phyloP scores from a whole-genome alignment of 2,113 vertebrate genomes.

The Galbula dea region DNA sequence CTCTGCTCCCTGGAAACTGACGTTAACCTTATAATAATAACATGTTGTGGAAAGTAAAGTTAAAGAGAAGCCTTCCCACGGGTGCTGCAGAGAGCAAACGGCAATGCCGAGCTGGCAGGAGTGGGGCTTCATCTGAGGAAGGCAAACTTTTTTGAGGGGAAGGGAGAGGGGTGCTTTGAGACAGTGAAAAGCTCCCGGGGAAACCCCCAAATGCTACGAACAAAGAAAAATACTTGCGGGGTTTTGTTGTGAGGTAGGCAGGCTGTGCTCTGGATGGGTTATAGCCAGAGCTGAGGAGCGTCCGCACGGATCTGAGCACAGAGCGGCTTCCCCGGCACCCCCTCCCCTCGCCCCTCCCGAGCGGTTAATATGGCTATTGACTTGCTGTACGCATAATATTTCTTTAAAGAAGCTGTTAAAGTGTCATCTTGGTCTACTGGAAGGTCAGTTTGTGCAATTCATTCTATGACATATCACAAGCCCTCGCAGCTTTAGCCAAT shows the following conservation, averaged over 20 bases:
- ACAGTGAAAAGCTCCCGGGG: background rate
- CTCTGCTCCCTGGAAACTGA: slow-evolving; percentile 67
- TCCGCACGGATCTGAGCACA: background rate
- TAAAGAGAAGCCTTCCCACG: slow-evolving; percentile 23
- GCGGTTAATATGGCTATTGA: slow-evolving; percentile 39
- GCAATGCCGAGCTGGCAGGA: background rate
- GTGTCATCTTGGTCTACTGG: slow-evolving; percentile 67
- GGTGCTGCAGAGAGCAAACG: background rate
- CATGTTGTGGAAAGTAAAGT: slow-evolving; percentile 51
- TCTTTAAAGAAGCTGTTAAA: slow-evolving; percentile 66
- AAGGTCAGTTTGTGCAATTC: slow-evolving; percentile 77
- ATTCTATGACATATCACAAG: slow-evolving; percentile 68
- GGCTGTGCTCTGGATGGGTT: background rate
- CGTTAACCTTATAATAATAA: slow-evolving; percentile 36
- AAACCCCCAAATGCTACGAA: background rate
- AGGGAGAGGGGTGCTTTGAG: background rate
- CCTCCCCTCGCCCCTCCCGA: background rate
- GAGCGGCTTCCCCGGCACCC: background rate
- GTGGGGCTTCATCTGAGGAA: background rate
- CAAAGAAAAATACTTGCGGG: background rate
- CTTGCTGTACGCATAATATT: slow-evolving; percentile 49
- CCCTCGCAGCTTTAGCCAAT: slow-evolving; percentile 81
- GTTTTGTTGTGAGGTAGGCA: background rate
- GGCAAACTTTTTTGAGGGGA: background rate
- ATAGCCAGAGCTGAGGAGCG: background rate